These are phyloP conservation scores for Oxyura jamaicensis DNA, from an alignment of 2,113 vertebrate genomes.

Conservation along the genomic window DNA sequence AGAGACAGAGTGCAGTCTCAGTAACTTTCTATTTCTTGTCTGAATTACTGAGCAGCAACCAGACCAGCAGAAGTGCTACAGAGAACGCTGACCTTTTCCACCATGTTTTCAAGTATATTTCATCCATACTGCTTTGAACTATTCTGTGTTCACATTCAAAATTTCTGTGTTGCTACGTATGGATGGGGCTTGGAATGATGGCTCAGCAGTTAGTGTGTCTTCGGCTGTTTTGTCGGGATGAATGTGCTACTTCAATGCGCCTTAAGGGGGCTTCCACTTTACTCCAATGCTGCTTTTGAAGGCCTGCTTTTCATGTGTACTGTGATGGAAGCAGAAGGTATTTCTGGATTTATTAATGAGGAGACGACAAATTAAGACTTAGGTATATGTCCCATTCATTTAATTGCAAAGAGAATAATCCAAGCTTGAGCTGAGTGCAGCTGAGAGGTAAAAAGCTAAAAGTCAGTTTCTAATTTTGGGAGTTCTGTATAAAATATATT, in stretches of 20 bases:
- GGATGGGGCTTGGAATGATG: not conserved
- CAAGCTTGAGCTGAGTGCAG: not conserved
- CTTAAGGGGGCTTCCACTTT: not conserved
- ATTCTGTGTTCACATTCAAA: not conserved
- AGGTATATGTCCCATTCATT: not conserved
- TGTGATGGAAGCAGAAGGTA: not conserved
- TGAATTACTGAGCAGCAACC: not conserved
- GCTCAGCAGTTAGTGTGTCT: not conserved
- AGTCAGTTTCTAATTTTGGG: not conserved
- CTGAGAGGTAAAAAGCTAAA: not conserved
- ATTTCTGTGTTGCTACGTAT: not conserved
- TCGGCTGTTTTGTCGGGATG: not conserved
- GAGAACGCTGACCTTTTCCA: not conserved
- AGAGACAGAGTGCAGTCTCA: not conserved
- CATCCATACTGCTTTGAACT: not conserved
- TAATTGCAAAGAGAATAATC: not conserved
- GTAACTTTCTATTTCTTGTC: not conserved
- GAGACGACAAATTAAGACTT: not conserved
- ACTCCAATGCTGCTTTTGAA: not conserved
- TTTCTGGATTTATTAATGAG: not conserved
- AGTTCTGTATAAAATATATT: not conserved
- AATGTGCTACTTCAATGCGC: not conserved
- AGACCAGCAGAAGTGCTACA: not conserved
- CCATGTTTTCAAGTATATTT: not conserved
- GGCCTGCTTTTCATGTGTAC: not conserved